Percentiles rank a stretch among this genome's conserved stretches.
phyloP scores from a whole-genome alignment of 23 tunicate genomes.

The Styela clava region DNA sequence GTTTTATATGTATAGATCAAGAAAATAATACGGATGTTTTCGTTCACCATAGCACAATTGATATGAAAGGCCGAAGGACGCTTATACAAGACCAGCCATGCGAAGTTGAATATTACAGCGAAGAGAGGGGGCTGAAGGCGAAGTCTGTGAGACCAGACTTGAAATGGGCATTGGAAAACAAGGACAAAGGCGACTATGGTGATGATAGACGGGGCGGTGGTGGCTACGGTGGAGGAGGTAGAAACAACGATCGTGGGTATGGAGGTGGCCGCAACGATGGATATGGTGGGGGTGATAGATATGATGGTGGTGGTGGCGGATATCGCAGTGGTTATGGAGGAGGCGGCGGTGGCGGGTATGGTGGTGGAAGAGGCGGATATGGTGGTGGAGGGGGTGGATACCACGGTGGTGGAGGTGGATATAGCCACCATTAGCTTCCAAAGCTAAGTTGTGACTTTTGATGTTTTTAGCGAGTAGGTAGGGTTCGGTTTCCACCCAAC shows the following conservation, averaged over 20 bases:
- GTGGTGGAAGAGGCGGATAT: slow-evolving; percentile 9
- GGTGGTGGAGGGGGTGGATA: slow-evolving; percentile 15
- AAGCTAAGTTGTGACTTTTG: background rate
- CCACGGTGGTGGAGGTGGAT: too few relatives aligned
- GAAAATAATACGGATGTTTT: slow-evolving; percentile 4
- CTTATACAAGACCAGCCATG: background rate
- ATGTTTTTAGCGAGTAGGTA: background rate
- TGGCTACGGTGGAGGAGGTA: slow-evolving; percentile 2
- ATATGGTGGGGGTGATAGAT: background rate
- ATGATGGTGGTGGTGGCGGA: background rate
- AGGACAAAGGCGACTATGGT: background rate
- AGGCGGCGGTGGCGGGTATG: background rate
- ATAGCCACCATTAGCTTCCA: too few relatives aligned
- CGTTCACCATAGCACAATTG: slow-evolving; percentile 11
- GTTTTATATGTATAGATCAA: background rate
- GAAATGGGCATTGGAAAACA: background rate
- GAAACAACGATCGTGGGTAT: background rate
- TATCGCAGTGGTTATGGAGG: slow-evolving; percentile 7
- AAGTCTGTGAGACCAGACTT: background rate
- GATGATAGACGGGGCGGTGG: background rate
- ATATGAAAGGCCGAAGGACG: slow-evolving; percentile 11
- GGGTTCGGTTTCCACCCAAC: too few relatives aligned
- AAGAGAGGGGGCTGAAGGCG: slow-evolving; percentile 9
- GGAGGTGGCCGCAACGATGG: too few relatives aligned
- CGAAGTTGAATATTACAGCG: slow-evolving; percentile 1